phyloP scores from a whole-genome alignment of 2,888 invertebrate genomes.

The Cheilosia vulpina region DNA sequence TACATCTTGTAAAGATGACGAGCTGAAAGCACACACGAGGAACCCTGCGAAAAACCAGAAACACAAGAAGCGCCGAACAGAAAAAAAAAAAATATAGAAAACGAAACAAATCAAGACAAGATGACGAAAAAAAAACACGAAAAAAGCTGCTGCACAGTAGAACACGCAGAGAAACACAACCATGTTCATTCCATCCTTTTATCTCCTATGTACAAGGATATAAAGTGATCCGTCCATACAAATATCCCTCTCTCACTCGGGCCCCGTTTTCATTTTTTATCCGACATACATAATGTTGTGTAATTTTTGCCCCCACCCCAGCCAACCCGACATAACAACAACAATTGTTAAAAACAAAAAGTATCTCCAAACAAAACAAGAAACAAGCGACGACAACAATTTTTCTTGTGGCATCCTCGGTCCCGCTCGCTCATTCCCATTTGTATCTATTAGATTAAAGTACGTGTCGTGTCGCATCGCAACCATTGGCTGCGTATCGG shows the following conservation, averaged over 20 bases:
- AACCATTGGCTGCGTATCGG: constrained; percentile 73
- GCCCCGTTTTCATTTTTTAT: constrained; percentile 45
- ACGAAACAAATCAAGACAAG: constrained; percentile 46
- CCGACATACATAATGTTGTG: constrained; percentile 75
- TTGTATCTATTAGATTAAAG: constrained; percentile 83
- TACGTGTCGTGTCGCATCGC: constrained; percentile 79
- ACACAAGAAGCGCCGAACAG: constrained; percentile 72
- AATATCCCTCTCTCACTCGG: constrained; percentile 72
- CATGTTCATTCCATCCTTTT: constrained; percentile 75
- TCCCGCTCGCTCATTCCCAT: constrained; percentile 81
- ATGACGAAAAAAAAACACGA: constrained; percentile 49
- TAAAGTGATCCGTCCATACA: constrained; percentile 73
- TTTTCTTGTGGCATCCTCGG: constrained; percentile 77
- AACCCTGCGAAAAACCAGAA: constrained; percentile 67
- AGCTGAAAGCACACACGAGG: constrained; percentile 71
- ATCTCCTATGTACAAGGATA: constrained; percentile 75
- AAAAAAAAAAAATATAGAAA: constrained; percentile 43
- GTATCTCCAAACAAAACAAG: constrained; percentile 69
- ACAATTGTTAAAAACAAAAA: constrained; percentile 43
- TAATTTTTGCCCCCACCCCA: constrained; percentile 72
- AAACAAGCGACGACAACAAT: constrained; percentile 76
- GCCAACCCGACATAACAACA: constrained; percentile 41
- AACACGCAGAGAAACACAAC: constrained; percentile 73
- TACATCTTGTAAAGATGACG: constrained; percentile 75
- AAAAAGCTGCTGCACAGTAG: constrained; percentile 59